phyloP scores from a whole-genome alignment of 2,797 vertebrate genomes.

The Pseudochirops corinnae region DNA sequence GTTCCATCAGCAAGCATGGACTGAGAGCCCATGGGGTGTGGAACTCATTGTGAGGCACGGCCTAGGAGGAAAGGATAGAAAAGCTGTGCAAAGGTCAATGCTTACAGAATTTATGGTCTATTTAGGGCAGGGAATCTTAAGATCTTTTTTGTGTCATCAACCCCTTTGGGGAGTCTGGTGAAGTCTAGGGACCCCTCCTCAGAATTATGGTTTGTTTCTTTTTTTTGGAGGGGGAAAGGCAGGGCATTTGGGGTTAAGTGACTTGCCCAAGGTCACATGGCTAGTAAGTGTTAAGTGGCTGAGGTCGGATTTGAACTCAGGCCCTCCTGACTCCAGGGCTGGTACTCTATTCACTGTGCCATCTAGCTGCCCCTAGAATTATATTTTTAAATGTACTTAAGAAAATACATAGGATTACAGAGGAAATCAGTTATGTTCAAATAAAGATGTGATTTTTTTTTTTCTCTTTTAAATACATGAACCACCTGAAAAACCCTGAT shows the following conservation, averaged over 20 bases:
- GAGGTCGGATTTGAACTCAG: too few species aligned
- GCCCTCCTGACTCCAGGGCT: too few species aligned
- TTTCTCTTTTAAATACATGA: background rate
- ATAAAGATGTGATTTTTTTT: background rate
- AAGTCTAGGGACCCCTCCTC: background rate
- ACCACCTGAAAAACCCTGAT: background rate
- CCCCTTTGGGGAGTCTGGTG: background rate
- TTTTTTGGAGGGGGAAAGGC: too few species aligned
- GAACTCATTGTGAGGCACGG: background rate
- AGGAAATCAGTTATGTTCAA: background rate
- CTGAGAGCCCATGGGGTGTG: background rate
- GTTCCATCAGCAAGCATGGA: too few species aligned
- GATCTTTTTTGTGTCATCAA: background rate
- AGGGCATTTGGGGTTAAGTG: too few species aligned
- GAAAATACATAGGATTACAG: background rate
- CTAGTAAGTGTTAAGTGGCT: too few species aligned
- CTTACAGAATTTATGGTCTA: background rate
- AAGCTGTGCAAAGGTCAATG: background rate
- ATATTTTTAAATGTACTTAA: background rate
- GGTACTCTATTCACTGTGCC: too few species aligned
- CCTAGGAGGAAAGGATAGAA: background rate
- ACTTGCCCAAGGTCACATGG: too few species aligned
- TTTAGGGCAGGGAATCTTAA: background rate
- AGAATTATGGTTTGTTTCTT: background rate
- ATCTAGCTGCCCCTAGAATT: background rate